Base-by-base conservation (phyloP, 2,797 vertebrate genomes). In the Neostethus bicornis region DNA sequence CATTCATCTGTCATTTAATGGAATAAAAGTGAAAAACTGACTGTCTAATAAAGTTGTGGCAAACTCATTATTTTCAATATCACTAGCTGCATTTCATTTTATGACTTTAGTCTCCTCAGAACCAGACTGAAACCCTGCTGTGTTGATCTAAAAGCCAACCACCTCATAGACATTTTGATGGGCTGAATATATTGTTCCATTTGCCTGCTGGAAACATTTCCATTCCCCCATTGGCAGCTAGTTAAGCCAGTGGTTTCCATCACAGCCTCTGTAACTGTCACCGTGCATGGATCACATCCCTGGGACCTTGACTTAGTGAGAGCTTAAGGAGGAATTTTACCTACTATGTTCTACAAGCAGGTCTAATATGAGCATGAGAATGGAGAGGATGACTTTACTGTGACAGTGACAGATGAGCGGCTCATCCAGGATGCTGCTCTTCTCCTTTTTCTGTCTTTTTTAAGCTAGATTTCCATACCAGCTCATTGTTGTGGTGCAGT, bases 81-180 rank as follows among this genome's bases (percentile, higher is more conserved):
- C 42, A 46, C 56, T 11, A 25, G 20, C 61, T 29, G 13, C 39
- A 24, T 50, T 37, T 61, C 44, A 58, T 61, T 63, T 73, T 55
- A 75, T 34, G 48, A 67, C 55, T 51, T 35, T 20, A 31, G 55
- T 66, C 45, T 65, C 26, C 19, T 21, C 16, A n/a, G 42, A 55
- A 31, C 61, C 56, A 46, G 53, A n/a, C 61, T 60, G 16, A 57
- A 39, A 32, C 38, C 48, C 34, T 63, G 63, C 70, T 59, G 73
- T 66, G 66, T 83, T 64, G 77, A 67, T 71, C 65, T 71, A 54
- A 84, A 67, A 4, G 31, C 29, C 3, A 20, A 69, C 58, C 56
- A 43, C 51, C 71, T 75, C 59, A 41, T 59, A 47, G 81, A 81
- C 85, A 85, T 59, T 67, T 85, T 81, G 50, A 87, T 77, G 73